These are phyloP conservation scores for Sinopyrophorus schimmeli DNA, from an alignment of 2,888 invertebrate species.

Conservation along the genomic window DNA sequence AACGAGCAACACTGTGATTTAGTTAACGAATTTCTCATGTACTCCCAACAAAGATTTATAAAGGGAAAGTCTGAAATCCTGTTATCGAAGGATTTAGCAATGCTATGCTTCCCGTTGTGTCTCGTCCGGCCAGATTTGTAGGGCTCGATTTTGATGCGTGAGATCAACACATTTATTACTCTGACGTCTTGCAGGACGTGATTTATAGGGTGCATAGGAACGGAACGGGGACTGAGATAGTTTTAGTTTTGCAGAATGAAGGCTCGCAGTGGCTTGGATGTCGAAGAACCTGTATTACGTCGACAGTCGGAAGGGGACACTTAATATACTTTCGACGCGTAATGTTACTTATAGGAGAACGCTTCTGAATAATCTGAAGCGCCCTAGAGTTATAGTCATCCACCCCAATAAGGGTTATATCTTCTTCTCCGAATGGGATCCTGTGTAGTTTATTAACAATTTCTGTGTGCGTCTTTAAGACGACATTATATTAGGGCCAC, in stretches of 20 bases:
- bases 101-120: conserved; percentile 93
- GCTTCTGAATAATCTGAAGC: conserved; percentile 81
- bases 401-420: conserved; percentile 94
- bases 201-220: conserved; percentile 83
- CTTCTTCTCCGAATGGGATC: conserved; percentile 95
- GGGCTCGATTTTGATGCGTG: conserved; percentile 92
- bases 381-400: conserved; percentile 94
- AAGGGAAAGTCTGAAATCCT: conserved; percentile 90
- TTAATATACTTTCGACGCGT: conserved; percentile 88
- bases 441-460: too few species aligned
- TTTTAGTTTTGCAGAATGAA: conserved; percentile 93
- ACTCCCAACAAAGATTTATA: conserved; percentile 93
- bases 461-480: too few species aligned
- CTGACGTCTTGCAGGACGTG: conserved; percentile 94
- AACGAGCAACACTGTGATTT: conserved; percentile 80
- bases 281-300: conserved; percentile 95
- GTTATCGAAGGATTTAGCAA: conserved; percentile 91
- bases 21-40: conserved; percentile 89
- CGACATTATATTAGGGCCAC: too few species aligned
- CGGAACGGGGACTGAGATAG: conserved; percentile 82
- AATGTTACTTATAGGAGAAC: conserved; percentile 84
- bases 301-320: conserved; percentile 89
- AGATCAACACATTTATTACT: conserved; percentile 93
- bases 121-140: conserved; percentile 88
- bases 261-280: conserved; percentile 96